Base-by-base conservation (phyloP, 2,797 vertebrate species). In the Myoxocephalus aenaeus region DNA sequence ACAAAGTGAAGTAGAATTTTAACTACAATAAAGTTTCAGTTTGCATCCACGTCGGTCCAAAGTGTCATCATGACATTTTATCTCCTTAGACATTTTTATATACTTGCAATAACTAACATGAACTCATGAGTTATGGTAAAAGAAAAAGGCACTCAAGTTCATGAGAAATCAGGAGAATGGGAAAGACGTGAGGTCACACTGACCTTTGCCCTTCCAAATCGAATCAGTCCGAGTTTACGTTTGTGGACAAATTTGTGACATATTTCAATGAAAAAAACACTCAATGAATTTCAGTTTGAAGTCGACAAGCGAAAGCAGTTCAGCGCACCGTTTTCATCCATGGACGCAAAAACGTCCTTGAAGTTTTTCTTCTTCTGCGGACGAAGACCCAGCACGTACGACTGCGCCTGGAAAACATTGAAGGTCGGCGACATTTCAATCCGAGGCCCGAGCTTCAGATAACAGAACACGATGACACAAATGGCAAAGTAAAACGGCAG, bases 301-400 rank as follows among this genome's bases (percentile, higher is more conserved):
- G 6, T 42, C 0, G 53, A 65, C 0, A 59, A 27, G 11, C 1
- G 68, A 20, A 61, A 20, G 17, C 15, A 22, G 17, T 27, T 53
- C 6, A 17, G 48, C 27, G 0, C 66, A 96, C 96, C 95, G 7
- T 90, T 90, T 42, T 73, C 38, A 20, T 93, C 93, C 93, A 96
- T 95, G 64, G 77, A 63, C 0, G 90, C 79, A 85, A 96, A 96
- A 11, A 94, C 89, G 1, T 96, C 93, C 59, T 79, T 93, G 89
- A 96, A 95, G 67, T 88, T 93, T 79, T 92, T 96, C 90, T 96
- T 96, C 84, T 87, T 95, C 56, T 94, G 94, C 5, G 79, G 66
- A 12, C 94, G 94, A 40, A 96, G 95, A 76, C 94, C 89, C 80
- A 88, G 86, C 20, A 96, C 89, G 51, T 94, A 96, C 0, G 93